Base-by-base conservation (phyloP, 2,888 invertebrate species). In the Pristionchus mayeri region DNA sequence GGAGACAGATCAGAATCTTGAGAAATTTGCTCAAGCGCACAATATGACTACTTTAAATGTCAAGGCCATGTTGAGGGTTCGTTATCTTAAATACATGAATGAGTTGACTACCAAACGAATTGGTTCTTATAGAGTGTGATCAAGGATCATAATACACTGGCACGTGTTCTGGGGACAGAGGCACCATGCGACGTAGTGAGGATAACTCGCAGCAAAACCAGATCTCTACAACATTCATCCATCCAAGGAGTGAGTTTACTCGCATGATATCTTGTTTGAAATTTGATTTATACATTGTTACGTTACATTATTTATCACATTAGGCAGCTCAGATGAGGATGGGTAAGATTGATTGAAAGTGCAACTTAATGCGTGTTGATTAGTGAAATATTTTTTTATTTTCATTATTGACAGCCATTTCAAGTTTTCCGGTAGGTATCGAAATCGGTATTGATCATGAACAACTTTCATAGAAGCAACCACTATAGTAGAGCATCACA, bases 21-120 rank as follows among this genome's bases (percentile, higher is more conserved):
- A 82, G 57, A 76, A 57, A 7, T 71, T 63, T 11, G 85, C 85
- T 9, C 27, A 52, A 34, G 40, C 44, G 1, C 83, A 76, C 76
- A 85, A 85, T 83, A 48, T 85, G 76, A 60, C 82, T 24, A 57
- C 85, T 48, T 7, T 82, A 7, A 85, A 85, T 34, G 85, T 85
- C 76, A 85, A 85, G 24, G 57, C 82, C 13, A 52, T 85, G 11
- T 44, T 85, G 48, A 52, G 76, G 40, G 85, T 85, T 37, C 7
- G 85, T 37, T 27, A 48, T 30, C 37, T 76, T 76, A 44, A 40
- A 57, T 13, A 57, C 21, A 18, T 11, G 7, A 21, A 75, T n/a
- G 44, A 44, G 24, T 44, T n/a, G 11, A 75, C n/a, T 54, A 54
- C 21, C 54, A 54, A n/a, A 13, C 21, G 37, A 21, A 27, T 18